phyloP scores from a whole-genome alignment of 2,113 vertebrate species.

The Brachirus orientalis region DNA sequence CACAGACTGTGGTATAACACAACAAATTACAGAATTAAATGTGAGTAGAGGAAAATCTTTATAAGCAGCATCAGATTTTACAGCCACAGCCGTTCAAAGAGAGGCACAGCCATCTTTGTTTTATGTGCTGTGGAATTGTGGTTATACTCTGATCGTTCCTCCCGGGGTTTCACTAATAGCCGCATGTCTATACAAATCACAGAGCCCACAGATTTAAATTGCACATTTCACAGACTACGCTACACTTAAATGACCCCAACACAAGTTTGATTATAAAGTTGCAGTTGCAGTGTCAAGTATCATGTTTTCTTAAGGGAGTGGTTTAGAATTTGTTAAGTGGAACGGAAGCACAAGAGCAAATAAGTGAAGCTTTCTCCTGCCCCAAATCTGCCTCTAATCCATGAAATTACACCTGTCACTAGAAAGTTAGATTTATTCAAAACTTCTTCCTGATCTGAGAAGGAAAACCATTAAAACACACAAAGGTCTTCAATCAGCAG shows the following conservation, averaged over 20 bases:
- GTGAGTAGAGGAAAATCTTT: conserved; percentile 22
- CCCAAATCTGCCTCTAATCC: conserved; percentile 78
- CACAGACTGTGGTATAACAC: not conserved
- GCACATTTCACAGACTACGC: conserved; percentile 31
- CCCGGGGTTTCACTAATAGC: conserved; percentile 43
- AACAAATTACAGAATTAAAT: not conserved
- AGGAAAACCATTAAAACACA: conserved; percentile 75
- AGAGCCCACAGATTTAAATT: conserved; percentile 48
- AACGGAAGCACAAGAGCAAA: conserved; percentile 63
- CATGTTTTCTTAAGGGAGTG: conserved; percentile 51
- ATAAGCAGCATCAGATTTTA: no score
- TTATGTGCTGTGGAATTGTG: conserved; percentile 21
- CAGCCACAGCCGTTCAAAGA: not conserved
- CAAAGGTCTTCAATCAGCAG: conserved; percentile 75
- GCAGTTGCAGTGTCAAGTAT: conserved; percentile 32
- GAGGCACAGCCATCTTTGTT: conserved; percentile 23
- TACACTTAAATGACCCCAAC: conserved; percentile 50
- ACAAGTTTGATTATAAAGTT: conserved; percentile 59
- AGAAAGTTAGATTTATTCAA: conserved; percentile 84
- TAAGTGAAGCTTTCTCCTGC: conserved; percentile 59
- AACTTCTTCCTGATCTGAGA: conserved; percentile 78
- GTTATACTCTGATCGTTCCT: conserved; percentile 45
- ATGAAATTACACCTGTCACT: conserved; percentile 90
- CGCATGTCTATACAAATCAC: conserved; percentile 46
- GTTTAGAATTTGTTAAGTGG: conserved; percentile 55